Percentiles rank a stretch among this genome's conserved stretches.
Conservation (phyloP, 2,797 vertebrate genomes). For the Sebastiscus tertius region DNA sequence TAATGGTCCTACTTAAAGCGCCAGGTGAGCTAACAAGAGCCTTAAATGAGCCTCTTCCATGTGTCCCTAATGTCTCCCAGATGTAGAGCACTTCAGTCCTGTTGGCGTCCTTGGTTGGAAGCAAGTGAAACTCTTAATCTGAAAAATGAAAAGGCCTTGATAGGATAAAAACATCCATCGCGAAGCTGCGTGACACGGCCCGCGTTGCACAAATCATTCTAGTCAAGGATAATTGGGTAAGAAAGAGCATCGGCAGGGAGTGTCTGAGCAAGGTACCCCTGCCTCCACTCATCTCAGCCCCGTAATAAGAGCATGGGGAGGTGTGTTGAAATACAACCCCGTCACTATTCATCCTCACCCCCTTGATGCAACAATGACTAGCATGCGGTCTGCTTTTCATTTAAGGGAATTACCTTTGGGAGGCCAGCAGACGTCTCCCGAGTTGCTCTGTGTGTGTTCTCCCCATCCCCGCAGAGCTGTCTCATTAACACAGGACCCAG, state of each 20-base stretch:
- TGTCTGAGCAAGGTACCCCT: constrained; percentile 71
- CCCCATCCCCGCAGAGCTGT: constrained; percentile 79
- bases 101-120: constrained; percentile 68
- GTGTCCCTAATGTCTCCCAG: constrained; percentile 77
- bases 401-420: constrained; percentile 81
- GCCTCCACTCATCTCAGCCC: constrained; percentile 58
- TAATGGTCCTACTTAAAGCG: constrained; percentile 74
- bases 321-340: constrained; percentile 75
- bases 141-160: constrained; percentile 76
- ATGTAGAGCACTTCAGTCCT: constrained; percentile 61
- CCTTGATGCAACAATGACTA: constrained; percentile 74
- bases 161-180: constrained; percentile 67
- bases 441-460: constrained; percentile 81
- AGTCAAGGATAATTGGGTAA: constrained; percentile 73
- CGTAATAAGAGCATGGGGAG: constrained; percentile 63
- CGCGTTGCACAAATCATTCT: constrained; percentile 66
- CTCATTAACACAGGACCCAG: constrained; percentile 79
- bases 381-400: constrained; percentile 82
- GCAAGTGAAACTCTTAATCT: constrained; percentile 55
- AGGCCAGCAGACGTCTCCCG: constrained; percentile 76
- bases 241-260: constrained; percentile 70
- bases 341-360: constrained; percentile 73
- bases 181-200: constrained; percentile 63
- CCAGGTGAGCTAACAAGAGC: constrained; percentile 80
- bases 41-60: constrained; percentile 76